Evolutionary conservation across 2,113 vertebrate genomes (phyloP).

Genomic region (Thunnus maccoyii): DNA sequence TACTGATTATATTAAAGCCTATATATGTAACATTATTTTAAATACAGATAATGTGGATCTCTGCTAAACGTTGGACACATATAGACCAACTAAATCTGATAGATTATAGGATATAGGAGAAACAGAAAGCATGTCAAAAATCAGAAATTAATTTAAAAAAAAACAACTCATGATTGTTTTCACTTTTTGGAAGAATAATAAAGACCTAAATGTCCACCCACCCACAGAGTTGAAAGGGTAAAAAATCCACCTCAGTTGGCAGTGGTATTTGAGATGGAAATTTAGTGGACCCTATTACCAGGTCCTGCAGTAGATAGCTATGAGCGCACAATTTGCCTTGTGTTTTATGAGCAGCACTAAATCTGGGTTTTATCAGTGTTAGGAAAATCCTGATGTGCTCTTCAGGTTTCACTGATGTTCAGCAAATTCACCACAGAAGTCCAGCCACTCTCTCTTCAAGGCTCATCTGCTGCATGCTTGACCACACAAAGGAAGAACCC

Average conservation of each 20-base stretch:
- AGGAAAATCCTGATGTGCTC: constrained; percentile 60
- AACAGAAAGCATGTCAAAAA: background rate
- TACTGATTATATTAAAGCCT: constrained; percentile 12
- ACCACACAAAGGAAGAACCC: constrained; percentile 67
- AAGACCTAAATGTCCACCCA: constrained; percentile 37
- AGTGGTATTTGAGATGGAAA: constrained; percentile 73
- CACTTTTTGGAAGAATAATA: constrained; percentile 40
- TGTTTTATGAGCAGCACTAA: constrained; percentile 78
- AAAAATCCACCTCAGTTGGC: constrained; percentile 45
- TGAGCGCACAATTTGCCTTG: constrained; percentile 76
- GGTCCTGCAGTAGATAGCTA: constrained; percentile 62
- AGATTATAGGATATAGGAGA: constrained; percentile 3
- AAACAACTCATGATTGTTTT: constrained; percentile 32
- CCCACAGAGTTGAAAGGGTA: constrained; percentile 42
- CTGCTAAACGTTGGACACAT: background rate
- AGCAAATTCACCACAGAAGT: constrained; percentile 29
- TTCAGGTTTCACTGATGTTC: constrained; percentile 62
- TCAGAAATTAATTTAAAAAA: background rate
- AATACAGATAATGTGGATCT: constrained; percentile 1
- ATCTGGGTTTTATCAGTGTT: constrained; percentile 77
- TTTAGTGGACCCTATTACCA: constrained; percentile 71
- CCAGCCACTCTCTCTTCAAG: constrained; percentile 41
- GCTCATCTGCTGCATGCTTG: constrained; percentile 64
- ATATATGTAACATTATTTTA: background rate
- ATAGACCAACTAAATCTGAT: constrained; percentile 16